Evolutionary conservation across 2,888 invertebrate genomes (phyloP).

Genomic region (Temnothorax rugatulus): DNA sequence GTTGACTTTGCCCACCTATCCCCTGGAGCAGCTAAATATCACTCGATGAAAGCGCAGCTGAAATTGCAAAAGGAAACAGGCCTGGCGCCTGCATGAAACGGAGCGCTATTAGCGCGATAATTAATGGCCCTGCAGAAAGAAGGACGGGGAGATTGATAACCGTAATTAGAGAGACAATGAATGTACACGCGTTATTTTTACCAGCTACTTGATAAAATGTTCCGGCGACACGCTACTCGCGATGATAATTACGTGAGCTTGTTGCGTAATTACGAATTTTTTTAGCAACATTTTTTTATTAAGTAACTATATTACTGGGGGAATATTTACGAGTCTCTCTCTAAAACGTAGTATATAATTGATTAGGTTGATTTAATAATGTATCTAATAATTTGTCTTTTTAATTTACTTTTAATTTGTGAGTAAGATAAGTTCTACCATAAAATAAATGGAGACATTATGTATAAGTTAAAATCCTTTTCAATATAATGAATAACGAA

Average conservation of each 20-base stretch:
- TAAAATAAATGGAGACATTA: background rate
- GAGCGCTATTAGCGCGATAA: constrained; percentile 57
- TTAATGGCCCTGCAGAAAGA: constrained; percentile 56
- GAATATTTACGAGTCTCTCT: background rate
- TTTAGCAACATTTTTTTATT: background rate
- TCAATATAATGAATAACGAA: background rate
- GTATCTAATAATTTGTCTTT: background rate
- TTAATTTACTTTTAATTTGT: background rate
- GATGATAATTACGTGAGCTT: constrained; percentile 43
- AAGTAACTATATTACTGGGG: background rate
- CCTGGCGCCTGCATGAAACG: constrained; percentile 41
- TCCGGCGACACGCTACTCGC: constrained; percentile 28
- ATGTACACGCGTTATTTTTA: constrained; percentile 52
- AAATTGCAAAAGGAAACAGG: constrained; percentile 56
- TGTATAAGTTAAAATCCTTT: background rate
- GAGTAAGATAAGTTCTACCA: background rate
- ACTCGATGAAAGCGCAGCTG: constrained; percentile 42
- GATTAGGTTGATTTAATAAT: background rate
- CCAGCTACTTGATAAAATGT: constrained; percentile 38
- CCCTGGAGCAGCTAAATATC: constrained; percentile 40
- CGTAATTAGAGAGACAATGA: constrained; percentile 62
- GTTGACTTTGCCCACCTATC: constrained; percentile 12
- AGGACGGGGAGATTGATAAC: constrained; percentile 56
- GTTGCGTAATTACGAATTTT: constrained; percentile 19
- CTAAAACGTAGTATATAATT: background rate